These are phyloP conservation scores for Tor tambroides DNA, from an alignment of 2,113 vertebrate genomes.

Conservation along the genomic window DNA sequence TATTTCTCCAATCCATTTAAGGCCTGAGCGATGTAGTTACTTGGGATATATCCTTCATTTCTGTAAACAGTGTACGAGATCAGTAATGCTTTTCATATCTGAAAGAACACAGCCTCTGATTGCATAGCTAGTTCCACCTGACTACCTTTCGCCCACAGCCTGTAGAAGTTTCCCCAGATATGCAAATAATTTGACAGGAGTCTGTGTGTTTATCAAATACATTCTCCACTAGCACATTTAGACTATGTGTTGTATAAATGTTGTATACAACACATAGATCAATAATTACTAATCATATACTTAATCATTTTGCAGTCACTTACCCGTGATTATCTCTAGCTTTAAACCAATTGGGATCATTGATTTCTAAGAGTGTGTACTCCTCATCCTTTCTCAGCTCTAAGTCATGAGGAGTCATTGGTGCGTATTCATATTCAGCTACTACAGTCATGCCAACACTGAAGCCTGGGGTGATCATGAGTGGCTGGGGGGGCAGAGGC, in stretches of 20 bases:
- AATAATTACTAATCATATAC: too few relatives aligned
- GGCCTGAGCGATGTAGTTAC: conserved; percentile 90
- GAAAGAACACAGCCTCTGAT: neutral
- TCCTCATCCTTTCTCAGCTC: conserved; percentile 89
- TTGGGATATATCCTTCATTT: conserved; percentile 95
- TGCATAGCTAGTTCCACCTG: conserved; percentile 17
- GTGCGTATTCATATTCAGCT: conserved; percentile 88
- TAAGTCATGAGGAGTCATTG: conserved; percentile 84
- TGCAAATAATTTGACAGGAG: conserved; percentile 30
- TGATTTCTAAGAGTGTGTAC: conserved; percentile 89
- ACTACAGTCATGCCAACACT: conserved; percentile 82
- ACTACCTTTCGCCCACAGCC: conserved; percentile 1
- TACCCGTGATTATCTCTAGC: conserved; percentile 90
- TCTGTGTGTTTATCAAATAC: neutral
- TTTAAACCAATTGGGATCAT: conserved; percentile 89
- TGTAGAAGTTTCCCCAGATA: conserved; percentile 26
- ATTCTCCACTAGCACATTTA: neutral
- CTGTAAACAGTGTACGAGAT: conserved; percentile 71
- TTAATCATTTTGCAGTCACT: conserved; percentile 48
- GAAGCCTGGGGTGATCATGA: conserved; percentile 51
- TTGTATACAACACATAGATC: too few relatives aligned
- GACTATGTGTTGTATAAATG: neutral
- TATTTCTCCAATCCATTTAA: conserved; percentile 89
- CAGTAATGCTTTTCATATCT: conserved; percentile 10
- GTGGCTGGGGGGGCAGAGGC: conserved; percentile 78